These are phyloP conservation scores for Didymodactylos carnosus DNA, from an alignment of 2,888 invertebrate species.

Conservation along the genomic window DNA sequence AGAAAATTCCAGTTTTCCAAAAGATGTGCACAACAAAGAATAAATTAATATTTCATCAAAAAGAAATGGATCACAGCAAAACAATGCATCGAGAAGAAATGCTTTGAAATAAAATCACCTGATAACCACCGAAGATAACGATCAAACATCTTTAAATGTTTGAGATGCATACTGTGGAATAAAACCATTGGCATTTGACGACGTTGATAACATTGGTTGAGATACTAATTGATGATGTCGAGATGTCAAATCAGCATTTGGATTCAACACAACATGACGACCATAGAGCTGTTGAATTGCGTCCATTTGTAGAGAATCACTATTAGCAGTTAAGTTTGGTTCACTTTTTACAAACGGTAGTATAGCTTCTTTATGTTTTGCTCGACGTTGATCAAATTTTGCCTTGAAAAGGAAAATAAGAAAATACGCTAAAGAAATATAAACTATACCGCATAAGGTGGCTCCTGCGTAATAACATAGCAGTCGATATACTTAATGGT, in stretches of 20 bases:
- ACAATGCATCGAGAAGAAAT: too few relatives aligned
- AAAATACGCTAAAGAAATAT: background rate
- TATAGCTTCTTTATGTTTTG: constrained; percentile 38
- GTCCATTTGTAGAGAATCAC: background rate
- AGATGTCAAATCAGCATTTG: background rate
- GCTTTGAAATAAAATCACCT: background rate
- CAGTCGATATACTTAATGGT: too few relatives aligned
- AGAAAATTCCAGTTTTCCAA: too few relatives aligned
- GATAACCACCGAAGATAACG: background rate
- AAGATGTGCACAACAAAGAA: too few relatives aligned
- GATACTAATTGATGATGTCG: background rate
- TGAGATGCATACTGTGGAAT: background rate
- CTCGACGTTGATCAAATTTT: constrained; percentile 47
- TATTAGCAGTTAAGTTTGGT: constrained; percentile 14
- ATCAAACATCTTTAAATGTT: background rate
- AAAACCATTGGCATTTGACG: background rate
- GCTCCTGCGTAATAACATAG: too few relatives aligned
- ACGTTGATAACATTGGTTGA: too few relatives aligned
- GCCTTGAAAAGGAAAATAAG: constrained; percentile 36
- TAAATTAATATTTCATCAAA: too few relatives aligned
- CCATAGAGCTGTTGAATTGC: too few relatives aligned
- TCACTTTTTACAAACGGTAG: constrained; percentile 38
- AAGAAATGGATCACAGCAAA: too few relatives aligned
- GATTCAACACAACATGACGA: too few relatives aligned
- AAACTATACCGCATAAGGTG: background rate